Base-by-base conservation (phyloP, 2,888 invertebrate genomes). In the Bursaphelenchus okinawaensis region DNA sequence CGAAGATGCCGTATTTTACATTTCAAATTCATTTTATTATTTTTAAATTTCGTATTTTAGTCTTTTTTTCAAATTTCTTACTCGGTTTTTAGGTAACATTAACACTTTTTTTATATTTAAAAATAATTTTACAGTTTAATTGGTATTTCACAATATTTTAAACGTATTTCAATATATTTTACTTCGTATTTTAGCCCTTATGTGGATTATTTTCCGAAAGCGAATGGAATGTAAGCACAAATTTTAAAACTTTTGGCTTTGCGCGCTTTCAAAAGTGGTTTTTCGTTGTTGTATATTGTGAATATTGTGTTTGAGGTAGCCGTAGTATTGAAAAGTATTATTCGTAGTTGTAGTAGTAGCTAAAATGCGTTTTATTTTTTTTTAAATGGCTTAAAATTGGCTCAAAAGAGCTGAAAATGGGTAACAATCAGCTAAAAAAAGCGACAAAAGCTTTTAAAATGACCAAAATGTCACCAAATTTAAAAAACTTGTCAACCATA, bases 161-260 rank as follows among this genome's bases (percentile, higher is more conserved):
- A 66, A 20, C 55, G 29, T 61, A 62, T 64, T 40, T 65, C n/a
- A n/a, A n/a, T n/a, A n/a, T n/a, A n/a, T n/a, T n/a, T 24, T 26
- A 16, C 9, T 29, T 62, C 27, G 19, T 63, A 51, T 52, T 70
- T 65, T 88, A 90, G 92, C 91, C 74, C 87, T 92, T 86, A 91
- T 92, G 84, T 93, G 92, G 92, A 90, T 90, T 87, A 90, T 91
- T 75, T 89, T 92, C 85, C 88, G 91, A 85, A 91, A 91, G 85
- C 88, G 91, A 82, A 89, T 91, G 85, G 91, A 92, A 86, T 90
- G 92, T 92, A 89, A 81, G 81, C 20, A 19, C 22, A 22, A 22
- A 27, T 28, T 40, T 6, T 16, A n/a, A 40, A 40, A 40, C n/a
- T 40, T 40, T 40, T 40, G 40, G 3, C 16, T n/a, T 40, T 40